phyloP scores from a whole-genome alignment of 2,888 invertebrate genomes.

The Stenolophus ochropezus region DNA sequence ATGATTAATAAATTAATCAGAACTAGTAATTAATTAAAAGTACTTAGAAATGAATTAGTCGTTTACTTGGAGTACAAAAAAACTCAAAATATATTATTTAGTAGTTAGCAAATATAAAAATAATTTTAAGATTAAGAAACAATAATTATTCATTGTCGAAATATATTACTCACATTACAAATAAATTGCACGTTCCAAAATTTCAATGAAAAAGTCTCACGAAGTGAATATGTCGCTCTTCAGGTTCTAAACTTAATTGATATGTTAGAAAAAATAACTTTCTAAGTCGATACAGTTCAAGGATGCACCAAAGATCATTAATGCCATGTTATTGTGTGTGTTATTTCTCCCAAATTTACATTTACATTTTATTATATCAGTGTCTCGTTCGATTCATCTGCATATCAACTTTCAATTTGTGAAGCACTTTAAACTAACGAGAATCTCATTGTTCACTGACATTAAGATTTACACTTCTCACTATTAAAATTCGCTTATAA shows the following conservation, averaged over 20 bases:
- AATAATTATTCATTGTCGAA: neutral
- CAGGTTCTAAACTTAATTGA: conserved; percentile 22
- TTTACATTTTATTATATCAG: neutral
- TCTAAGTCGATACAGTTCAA: conserved; percentile 29
- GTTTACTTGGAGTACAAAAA: too few species aligned
- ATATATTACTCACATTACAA: neutral
- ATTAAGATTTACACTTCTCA: conserved; percentile 23
- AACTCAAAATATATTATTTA: neutral
- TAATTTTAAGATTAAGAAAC: neutral
- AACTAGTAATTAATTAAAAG: too few species aligned
- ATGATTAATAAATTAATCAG: too few species aligned
- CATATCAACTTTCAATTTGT: conserved; percentile 26
- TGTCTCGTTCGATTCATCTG: neutral
- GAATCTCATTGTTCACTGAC: conserved; percentile 8
- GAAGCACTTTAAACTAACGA: conserved; percentile 16
- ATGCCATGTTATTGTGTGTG: neutral
- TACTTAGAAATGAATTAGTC: too few species aligned
- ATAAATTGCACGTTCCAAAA: neutral
- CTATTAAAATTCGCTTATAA: conserved; percentile 4
- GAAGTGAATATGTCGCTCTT: conserved; percentile 4
- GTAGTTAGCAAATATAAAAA: too few species aligned
- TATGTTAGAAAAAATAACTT: conserved; percentile 23
- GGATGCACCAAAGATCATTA: conserved; percentile 9
- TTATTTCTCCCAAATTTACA: conserved; percentile 11
- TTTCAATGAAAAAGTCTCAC: conserved; percentile 17